Percentiles rank a stretch among this genome's conserved stretches.
These are phyloP conservation scores for Acanthurus leucopareius DNA, from an alignment of 2,797 vertebrate species.

Conservation along the genomic window DNA sequence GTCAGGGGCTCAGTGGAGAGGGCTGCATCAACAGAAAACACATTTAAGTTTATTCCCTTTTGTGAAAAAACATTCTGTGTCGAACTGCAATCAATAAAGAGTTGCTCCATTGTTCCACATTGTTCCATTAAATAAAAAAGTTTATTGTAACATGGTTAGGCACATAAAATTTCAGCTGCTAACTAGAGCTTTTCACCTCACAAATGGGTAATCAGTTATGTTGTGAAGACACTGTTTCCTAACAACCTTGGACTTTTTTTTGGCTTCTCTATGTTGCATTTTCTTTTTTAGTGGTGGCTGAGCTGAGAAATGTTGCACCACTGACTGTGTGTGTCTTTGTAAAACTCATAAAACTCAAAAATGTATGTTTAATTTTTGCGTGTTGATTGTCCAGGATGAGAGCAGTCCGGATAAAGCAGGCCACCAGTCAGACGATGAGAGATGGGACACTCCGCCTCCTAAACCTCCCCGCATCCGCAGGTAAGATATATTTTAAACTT, in stretches of 20 bases:
- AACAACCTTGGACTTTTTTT: neutral
- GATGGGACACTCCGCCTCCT: constrained; percentile 95
- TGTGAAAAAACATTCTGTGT: too few species aligned
- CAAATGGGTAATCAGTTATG: too few species aligned
- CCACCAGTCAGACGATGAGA: constrained; percentile 87
- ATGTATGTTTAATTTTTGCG: neutral
- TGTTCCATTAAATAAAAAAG: too few species aligned
- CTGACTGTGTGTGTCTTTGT: neutral
- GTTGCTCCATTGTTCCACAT: too few species aligned
- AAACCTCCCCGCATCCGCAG: constrained; percentile 96
- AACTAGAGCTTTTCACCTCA: too few species aligned
- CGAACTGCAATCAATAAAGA: too few species aligned
- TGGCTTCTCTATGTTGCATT: neutral
- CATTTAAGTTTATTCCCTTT: too few species aligned
- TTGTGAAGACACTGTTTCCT: neutral
- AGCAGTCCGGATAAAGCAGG: constrained; percentile 89
- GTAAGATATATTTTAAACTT: constrained; percentile 66
- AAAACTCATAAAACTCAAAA: neutral
- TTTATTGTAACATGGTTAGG: too few species aligned
- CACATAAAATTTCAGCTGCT: too few species aligned
- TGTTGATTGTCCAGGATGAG: constrained; percentile 86
- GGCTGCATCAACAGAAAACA: too few species aligned
- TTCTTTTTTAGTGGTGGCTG: neutral
- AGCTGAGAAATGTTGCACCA: neutral
- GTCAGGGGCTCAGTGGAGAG: too few species aligned